Percentiles rank a stretch among this genome's conserved stretches.
Evolutionary conservation across 2,888 invertebrate genomes (phyloP).

Genomic region (Gortyna flavago): DNA sequence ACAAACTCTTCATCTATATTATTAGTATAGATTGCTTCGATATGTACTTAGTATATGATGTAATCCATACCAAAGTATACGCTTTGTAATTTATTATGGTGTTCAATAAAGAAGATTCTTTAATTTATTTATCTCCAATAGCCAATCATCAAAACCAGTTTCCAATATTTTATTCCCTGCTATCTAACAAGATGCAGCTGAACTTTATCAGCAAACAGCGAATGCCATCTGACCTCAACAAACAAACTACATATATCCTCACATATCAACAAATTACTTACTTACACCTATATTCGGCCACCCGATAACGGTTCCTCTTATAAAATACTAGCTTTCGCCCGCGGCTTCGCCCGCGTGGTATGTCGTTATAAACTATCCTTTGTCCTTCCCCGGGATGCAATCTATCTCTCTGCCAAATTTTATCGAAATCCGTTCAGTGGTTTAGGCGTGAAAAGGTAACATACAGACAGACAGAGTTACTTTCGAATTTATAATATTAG

Average conservation of each 20-base stretch:
- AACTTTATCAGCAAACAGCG: constrained; percentile 28
- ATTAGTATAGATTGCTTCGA: no score
- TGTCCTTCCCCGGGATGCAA: no score
- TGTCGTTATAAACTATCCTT: no score
- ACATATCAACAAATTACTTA: constrained; percentile 3
- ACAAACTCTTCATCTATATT: no score
- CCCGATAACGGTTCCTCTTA: constrained; percentile 8
- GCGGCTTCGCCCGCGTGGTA: no score
- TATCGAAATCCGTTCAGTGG: no score
- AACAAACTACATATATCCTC: constrained; percentile 19
- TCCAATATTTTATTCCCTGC: background rate
- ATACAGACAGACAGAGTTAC: no score
- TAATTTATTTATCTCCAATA: background rate
- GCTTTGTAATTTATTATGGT: background rate
- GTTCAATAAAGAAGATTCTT: background rate
- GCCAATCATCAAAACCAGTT: background rate
- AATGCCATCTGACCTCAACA: constrained; percentile 26
- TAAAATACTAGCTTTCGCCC: no score
- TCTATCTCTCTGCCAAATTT: no score
- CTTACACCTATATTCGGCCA: constrained; percentile 16
- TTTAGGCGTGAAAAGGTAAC: no score
- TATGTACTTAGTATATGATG: background rate
- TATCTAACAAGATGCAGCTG: constrained; percentile 16
- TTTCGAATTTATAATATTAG: no score
- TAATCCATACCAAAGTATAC: background rate